Base-by-base conservation (phyloP, 2,797 vertebrate genomes). In the Ambastaia sidthimunki region DNA sequence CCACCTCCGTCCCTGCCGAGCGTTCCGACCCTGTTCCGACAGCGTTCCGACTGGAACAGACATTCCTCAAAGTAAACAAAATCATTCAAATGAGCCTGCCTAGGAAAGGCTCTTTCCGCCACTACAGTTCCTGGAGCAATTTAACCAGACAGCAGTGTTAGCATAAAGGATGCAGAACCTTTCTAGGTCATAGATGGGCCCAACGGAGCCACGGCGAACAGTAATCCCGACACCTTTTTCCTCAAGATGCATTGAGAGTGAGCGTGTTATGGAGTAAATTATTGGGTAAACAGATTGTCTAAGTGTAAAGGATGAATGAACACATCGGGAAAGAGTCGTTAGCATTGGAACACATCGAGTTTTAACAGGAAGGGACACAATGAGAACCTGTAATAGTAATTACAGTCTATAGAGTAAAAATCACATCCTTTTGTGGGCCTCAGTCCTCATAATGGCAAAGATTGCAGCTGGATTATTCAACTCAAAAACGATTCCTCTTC, bases 181-280 rank as follows among this genome's bases (percentile, higher is more conserved):
- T 90, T 91, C 84, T 88, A 87, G 91, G 90, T 90, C 90, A 92
- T 89, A 91, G 87, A 92, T 90, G 86, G 84, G 85, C 85, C 87
- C 83, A 81, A 78, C 83, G 81, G 82, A 88, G 82, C 85, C 84
- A 89, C 86, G 89, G 86, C 85, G 81, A 88, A 73, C 84, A 84
- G 82, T 83, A 81, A 86, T 88, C 88, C 87, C 77, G 86, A 50
- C 25, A 84, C 82, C 80, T 84, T 89, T 41, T 86, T 80, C 68
- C 89, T 85, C 76, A 80, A 86, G 85, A 85, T 59, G 75, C 62
- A 16, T 72, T 85, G 76, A 84, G 83, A 83, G 82, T 37, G 84
- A 88, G 85, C 73, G 85, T 80, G 82, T 87, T 86, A 71, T 72
- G 71, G 84, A 88, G 83, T 88, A 88, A 92, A 90, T 88, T 86